phyloP scores from a whole-genome alignment of 2,113 vertebrate genomes.

The Actenoides hombroni region DNA sequence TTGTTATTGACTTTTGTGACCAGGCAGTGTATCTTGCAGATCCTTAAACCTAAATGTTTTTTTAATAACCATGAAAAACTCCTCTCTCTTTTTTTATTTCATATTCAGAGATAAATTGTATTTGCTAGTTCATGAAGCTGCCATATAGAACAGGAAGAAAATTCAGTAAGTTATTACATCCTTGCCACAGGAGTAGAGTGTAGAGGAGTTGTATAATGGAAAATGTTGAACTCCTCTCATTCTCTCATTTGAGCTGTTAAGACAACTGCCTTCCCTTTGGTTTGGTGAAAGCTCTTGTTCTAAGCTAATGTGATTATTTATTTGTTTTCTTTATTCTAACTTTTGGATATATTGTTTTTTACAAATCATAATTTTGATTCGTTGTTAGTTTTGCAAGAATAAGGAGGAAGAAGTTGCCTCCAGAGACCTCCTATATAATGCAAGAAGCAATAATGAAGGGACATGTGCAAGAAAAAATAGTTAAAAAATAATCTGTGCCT shows the following conservation, averaged over 20 bases:
- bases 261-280: not conserved
- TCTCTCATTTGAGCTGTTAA: not conserved
- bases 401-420: not conserved
- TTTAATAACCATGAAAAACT: too few relatives aligned
- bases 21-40: not conserved
- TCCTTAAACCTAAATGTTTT: not conserved
- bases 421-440: not conserved
- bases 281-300: not conserved
- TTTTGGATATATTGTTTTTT: not conserved
- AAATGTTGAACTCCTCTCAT: not conserved
- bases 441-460: not conserved
- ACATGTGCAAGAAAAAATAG: not conserved
- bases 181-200: not conserved
- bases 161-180: not conserved
- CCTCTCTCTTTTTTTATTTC: not conserved
- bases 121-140: not conserved
- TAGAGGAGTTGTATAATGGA: not conserved
- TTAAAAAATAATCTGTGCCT: not conserved
- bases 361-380: not conserved
- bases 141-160: not conserved
- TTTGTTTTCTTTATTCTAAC: not conserved
- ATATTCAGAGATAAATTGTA: not conserved
- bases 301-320: not conserved
- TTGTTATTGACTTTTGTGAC: not conserved
- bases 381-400: not conserved